phyloP scores from a whole-genome alignment of 2,888 invertebrate species.

The Cenopis cana region DNA sequence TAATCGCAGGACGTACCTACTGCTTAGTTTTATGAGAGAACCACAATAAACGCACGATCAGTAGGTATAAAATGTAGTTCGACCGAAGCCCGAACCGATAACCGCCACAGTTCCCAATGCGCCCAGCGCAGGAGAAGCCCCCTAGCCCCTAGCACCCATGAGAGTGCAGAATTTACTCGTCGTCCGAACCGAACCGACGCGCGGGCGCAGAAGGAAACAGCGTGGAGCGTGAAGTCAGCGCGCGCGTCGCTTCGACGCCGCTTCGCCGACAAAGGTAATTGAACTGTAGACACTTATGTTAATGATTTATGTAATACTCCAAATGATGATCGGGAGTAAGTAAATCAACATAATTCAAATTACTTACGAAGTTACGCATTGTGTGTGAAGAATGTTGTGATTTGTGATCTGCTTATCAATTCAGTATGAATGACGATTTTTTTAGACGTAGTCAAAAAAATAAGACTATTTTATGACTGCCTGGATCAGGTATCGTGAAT shows the following conservation, averaged over 20 bases:
- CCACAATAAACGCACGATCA: too few species aligned
- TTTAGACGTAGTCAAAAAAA: neutral
- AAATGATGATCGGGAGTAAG: neutral
- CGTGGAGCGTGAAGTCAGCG: neutral
- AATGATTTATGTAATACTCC: neutral
- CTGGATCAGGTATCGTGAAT: neutral
- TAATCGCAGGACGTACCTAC: too few species aligned
- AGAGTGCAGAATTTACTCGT: too few species aligned
- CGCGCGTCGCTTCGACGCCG: slow-evolving; percentile 10
- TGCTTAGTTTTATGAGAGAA: too few species aligned
- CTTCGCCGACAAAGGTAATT: slow-evolving; percentile 7
- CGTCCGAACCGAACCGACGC: neutral
- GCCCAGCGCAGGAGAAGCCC: too few species aligned
- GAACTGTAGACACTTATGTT: neutral
- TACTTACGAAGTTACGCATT: neutral
- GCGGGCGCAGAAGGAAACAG: neutral
- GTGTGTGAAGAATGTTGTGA: neutral
- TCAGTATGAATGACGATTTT: neutral
- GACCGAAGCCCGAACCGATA: too few species aligned
- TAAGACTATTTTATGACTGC: neutral
- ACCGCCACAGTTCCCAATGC: too few species aligned
- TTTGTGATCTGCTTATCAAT: neutral
- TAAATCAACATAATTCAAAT: neutral
- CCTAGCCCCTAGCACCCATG: too few species aligned
- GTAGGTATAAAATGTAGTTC: too few species aligned